These are phyloP conservation scores for Ceriagrion tenellum DNA, from an alignment of 2,888 invertebrate genomes.

Conservation along the genomic window DNA sequence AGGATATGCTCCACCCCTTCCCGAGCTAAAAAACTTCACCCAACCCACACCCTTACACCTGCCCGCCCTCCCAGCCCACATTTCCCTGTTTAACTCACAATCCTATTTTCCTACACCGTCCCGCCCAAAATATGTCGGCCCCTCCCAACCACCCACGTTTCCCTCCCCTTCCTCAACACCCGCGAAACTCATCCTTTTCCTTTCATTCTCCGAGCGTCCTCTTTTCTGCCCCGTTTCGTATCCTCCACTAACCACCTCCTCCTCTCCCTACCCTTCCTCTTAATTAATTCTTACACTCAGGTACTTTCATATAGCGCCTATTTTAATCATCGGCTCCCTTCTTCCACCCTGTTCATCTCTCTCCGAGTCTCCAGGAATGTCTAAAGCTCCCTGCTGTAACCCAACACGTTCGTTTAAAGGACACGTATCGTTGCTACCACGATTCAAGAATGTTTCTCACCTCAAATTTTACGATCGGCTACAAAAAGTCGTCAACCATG, in stretches of 20 bases:
- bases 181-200: too few relatives aligned
- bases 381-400: too few relatives aligned
- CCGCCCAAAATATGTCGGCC: neutral
- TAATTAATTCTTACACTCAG: constrained; percentile 8
- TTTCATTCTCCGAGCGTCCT: neutral
- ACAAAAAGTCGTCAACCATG: too few relatives aligned
- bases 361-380: neutral
- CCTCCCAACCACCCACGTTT: neutral
- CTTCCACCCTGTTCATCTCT: neutral
- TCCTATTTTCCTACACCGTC: neutral
- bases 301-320: neutral
- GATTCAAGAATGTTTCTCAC: too few relatives aligned
- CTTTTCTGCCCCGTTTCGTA: neutral
- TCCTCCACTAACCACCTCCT: neutral
- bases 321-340: neutral
- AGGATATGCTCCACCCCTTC: neutral
- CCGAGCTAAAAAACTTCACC: neutral
- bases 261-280: neutral
- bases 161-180: neutral
- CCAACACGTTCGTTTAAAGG: too few relatives aligned
- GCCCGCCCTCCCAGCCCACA: neutral
- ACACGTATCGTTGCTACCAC: too few relatives aligned
- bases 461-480: too few relatives aligned
- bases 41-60: neutral
- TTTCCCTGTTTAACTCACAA: neutral